Base-by-base conservation (phyloP, 2,888 invertebrate species). In the Hypselothyrea guttata region DNA sequence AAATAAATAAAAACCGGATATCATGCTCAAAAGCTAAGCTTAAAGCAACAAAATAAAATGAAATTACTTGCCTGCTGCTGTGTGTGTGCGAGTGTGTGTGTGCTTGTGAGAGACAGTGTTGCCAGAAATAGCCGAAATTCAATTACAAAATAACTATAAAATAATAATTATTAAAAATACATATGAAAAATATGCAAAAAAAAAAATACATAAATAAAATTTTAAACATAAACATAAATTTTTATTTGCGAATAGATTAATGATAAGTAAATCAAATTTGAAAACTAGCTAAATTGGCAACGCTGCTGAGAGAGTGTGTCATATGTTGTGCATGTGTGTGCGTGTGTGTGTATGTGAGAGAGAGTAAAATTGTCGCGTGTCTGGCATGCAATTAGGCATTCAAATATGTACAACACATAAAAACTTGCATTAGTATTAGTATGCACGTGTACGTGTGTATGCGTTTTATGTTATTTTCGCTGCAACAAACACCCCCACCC, bases 1-100 rank as follows among this genome's bases (percentile, higher is more conserved):
- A 68, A 74, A 84, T 69, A 63, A 79, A 64, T 72, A 68, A 74
- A 84, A 81, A 81, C 84, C 81, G 81, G 81, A 81, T 81, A 85
- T 73, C 57, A 71, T 71, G 68, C 71, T 63, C 62, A 61, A 66
- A 77, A 78, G 71, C 78, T 82, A 48, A 84, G 75, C 85, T 84
- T 54, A 58, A 42, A 56, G 42, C 54, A 55, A 61, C 22, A 41
- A 69, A 68, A 81, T 67, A 54, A 67, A 70, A 70, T 70, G 56
- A 67, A 84, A 81, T 84, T 73, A 76, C 60, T 57, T 69, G 67
- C 37, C 15, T 63, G 47, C 52, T 41, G 15, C 22, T 30, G 42
- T 45, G 49, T 49, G 30, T 41, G 37, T 49, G 46, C 27, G 13
- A 37, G n/a, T 11, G 12, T 27, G 37, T 38, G 41, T 38, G 12